These are phyloP conservation scores for Holacanthella duospinosa DNA, from an alignment of 2,888 invertebrate species.

Conservation along the genomic window DNA sequence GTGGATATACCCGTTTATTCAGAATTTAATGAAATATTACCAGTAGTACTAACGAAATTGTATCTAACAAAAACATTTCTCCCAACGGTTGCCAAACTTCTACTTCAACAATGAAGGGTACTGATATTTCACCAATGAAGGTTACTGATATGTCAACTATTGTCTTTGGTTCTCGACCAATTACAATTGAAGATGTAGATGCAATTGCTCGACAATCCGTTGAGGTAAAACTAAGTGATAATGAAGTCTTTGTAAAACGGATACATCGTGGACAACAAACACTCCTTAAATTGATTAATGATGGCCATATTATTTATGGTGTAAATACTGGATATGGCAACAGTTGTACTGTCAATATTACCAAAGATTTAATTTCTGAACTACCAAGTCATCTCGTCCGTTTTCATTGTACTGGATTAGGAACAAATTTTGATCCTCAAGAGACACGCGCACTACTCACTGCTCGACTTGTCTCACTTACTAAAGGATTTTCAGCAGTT, in stretches of 20 bases:
- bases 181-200: slow-evolving; percentile 3
- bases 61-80: too few species aligned
- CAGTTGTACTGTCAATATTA: neutral
- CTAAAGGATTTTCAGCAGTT: slow-evolving; percentile 8
- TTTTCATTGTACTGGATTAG: slow-evolving; percentile 4
- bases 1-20: too few species aligned
- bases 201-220: neutral
- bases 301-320: slow-evolving; percentile 7
- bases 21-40: too few species aligned
- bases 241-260: neutral
- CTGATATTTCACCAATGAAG: neutral
- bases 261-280: neutral
- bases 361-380: slow-evolving; percentile 1
- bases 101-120: neutral
- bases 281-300: neutral
- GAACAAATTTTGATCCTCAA: neutral
- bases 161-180: neutral
- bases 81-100: too few species aligned
- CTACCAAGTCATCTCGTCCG: neutral
- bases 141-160: neutral
- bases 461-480: slow-evolving; percentile 6
- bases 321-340: slow-evolving; percentile 11
- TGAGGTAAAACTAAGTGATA: neutral
- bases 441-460: slow-evolving; percentile 4
- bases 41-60: too few species aligned